These are phyloP conservation scores for Diaperis boleti DNA, from an alignment of 2,888 invertebrate species.

Conservation along the genomic window DNA sequence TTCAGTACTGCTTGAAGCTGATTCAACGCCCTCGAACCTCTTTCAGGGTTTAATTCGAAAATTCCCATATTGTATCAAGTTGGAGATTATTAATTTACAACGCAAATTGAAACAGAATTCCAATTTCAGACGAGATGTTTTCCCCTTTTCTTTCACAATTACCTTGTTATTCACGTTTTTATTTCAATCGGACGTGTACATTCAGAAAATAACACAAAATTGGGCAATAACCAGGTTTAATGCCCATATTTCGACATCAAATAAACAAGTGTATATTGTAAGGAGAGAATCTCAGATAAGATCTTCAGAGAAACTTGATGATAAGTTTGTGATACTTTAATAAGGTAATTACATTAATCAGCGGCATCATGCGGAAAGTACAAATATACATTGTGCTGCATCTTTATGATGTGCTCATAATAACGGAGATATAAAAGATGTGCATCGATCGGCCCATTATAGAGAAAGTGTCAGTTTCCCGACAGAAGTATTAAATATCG, in stretches of 20 bases:
- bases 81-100: neutral
- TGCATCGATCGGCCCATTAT: slow-evolving; percentile 11
- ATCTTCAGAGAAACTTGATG: slow-evolving; percentile 32
- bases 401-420: slow-evolving; percentile 24
- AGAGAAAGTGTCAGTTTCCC: too few species aligned
- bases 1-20: slow-evolving; percentile 46
- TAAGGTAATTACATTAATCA: slow-evolving; percentile 36
- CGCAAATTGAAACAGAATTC: slow-evolving; percentile 1
- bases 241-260: slow-evolving; percentile 16
- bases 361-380: slow-evolving; percentile 28
- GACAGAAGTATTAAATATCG: too few species aligned
- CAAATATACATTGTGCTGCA: slow-evolving; percentile 31
- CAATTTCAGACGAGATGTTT: neutral
- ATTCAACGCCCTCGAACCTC: slow-evolving; percentile 33
- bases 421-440: slow-evolving; percentile 21
- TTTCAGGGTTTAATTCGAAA: slow-evolving; percentile 7
- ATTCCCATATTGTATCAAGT: neutral
- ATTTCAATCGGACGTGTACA: slow-evolving; percentile 1
- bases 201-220: slow-evolving; percentile 2
- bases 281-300: slow-evolving; percentile 22
- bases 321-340: slow-evolving; percentile 36
- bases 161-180: slow-evolving; percentile 2
- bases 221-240: slow-evolving; percentile 22
- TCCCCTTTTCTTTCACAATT: slow-evolving; percentile 9
- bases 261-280: slow-evolving; percentile 15